Conservation (phyloP, 2,888 invertebrate genomes). For the Trichopoda pennipes region DNA sequence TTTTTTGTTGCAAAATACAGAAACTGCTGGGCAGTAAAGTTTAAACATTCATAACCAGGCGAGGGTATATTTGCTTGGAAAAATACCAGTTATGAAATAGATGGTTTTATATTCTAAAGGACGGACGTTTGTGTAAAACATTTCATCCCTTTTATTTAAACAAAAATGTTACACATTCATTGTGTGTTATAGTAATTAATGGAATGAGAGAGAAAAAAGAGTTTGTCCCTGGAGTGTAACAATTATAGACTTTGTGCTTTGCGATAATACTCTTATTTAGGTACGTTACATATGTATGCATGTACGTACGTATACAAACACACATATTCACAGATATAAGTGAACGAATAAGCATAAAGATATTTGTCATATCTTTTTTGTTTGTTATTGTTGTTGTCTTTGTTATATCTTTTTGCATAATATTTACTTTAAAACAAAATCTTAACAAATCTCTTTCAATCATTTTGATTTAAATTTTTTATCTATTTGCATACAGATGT, state of each 20-base stretch:
- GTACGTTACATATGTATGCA: too few relatives aligned
- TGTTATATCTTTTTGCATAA: conserved; percentile 56
- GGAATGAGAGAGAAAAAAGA: conserved; percentile 15
- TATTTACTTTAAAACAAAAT: conserved; percentile 62
- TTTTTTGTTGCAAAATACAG: too few relatives aligned
- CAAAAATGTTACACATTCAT: conserved; percentile 53
- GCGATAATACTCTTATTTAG: conserved; percentile 44
- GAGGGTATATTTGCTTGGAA: conserved; percentile 21
- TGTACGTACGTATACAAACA: conserved; percentile 2
- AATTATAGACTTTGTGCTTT: conserved; percentile 56
- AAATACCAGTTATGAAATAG: conserved; percentile 1
- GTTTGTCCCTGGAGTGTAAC: conserved; percentile 60
- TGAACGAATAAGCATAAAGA: conserved; percentile 44
- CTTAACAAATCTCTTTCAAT: conserved; percentile 62
- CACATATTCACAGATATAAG: not conserved
- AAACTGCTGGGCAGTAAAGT: conserved; percentile 12
- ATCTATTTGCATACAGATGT: conserved; percentile 57
- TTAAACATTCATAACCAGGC: conserved; percentile 33
- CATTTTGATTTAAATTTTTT: conserved; percentile 58
- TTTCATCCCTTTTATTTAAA: conserved; percentile 48
- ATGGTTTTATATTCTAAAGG: conserved; percentile 6
- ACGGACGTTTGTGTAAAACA: not conserved
- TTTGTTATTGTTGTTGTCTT: too few relatives aligned
- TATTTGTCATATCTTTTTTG: conserved; percentile 45
- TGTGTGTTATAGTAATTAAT: conserved; percentile 26